Conservation (phyloP, 2,797 vertebrate species). For the Spondyliosoma cantharus region DNA sequence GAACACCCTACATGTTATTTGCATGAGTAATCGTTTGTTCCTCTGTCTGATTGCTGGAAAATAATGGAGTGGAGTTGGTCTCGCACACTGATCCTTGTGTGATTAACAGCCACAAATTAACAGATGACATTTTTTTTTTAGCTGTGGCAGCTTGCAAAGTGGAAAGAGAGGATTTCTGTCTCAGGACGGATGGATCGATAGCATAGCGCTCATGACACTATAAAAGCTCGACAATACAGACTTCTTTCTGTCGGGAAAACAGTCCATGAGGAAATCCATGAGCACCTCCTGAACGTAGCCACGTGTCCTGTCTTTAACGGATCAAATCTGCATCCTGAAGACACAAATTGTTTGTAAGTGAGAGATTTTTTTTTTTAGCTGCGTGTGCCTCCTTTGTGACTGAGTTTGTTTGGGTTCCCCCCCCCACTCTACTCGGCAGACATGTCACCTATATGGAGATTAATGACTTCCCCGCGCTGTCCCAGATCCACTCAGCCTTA, state of each 20-base stretch:
- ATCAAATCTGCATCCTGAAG: constrained; percentile 45
- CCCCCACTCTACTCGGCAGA: constrained; percentile 51
- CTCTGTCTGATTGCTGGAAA: constrained; percentile 49
- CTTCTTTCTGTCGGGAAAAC: constrained; percentile 23
- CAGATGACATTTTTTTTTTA: too few species aligned
- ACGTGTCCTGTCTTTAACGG: constrained; percentile 35
- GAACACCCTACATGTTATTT: constrained; percentile 57
- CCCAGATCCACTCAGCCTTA: constrained; percentile 72
- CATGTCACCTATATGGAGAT: constrained; percentile 81
- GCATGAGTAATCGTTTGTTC: constrained; percentile 61
- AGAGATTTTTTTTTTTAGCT: constrained; percentile 39
- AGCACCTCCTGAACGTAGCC: constrained; percentile 28
- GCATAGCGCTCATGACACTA: constrained; percentile 42
- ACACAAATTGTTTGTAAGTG: constrained; percentile 73
- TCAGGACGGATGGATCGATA: constrained; percentile 40
- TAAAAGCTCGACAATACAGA: constrained; percentile 19
- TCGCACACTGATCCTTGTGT: constrained; percentile 43
- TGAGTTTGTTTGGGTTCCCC: constrained; percentile 50
- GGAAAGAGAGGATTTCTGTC: constrained; percentile 38
- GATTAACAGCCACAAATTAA: constrained; percentile 59
- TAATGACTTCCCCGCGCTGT: constrained; percentile 76
- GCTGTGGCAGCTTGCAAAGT: constrained; percentile 18
- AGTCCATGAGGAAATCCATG: constrained; percentile 31
- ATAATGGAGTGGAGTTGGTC: constrained; percentile 37
- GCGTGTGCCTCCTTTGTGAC: constrained; percentile 56